phyloP scores from a whole-genome alignment of 1,140 invertebrate genomes.

The Phymorhynchus buccinoides region DNA sequence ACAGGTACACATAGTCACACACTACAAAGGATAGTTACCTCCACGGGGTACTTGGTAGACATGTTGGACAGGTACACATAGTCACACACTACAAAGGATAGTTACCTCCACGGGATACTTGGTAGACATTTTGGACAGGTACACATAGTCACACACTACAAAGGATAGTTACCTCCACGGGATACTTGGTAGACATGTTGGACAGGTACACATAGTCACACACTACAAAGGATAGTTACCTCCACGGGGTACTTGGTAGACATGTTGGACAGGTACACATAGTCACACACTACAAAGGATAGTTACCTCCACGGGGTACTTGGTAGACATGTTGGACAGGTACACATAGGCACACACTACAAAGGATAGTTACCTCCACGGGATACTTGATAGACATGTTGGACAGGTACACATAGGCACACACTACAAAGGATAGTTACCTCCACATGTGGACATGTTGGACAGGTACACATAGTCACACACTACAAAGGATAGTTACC shows the following conservation, averaged over 20 bases:
- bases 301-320: conserved; percentile 59
- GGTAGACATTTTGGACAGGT: conserved; percentile 78
- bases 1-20: too few relatives aligned
- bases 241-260: conserved; percentile 75
- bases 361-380: too few relatives aligned
- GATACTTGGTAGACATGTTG: conserved; percentile 75
- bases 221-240: conserved; percentile 80
- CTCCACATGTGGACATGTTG: too few relatives aligned
- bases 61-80: too few relatives aligned
- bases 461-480: too few relatives aligned
- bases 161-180: conserved; percentile 81
- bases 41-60: too few relatives aligned
- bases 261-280: conserved; percentile 79
- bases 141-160: conserved; percentile 87
- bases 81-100: too few relatives aligned
- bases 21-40: too few relatives aligned
- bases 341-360: conserved; percentile 88
- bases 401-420: too few relatives aligned
- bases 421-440: too few relatives aligned
- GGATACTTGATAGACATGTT: too few relatives aligned
- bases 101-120: conserved; percentile 59
- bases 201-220: conserved; percentile 83
- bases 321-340: conserved; percentile 77
- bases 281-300: conserved; percentile 92
- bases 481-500: too few relatives aligned